Evolutionary conservation across 2,113 vertebrate genomes (phyloP).

Genomic region (Marmota flaviventris): DNA sequence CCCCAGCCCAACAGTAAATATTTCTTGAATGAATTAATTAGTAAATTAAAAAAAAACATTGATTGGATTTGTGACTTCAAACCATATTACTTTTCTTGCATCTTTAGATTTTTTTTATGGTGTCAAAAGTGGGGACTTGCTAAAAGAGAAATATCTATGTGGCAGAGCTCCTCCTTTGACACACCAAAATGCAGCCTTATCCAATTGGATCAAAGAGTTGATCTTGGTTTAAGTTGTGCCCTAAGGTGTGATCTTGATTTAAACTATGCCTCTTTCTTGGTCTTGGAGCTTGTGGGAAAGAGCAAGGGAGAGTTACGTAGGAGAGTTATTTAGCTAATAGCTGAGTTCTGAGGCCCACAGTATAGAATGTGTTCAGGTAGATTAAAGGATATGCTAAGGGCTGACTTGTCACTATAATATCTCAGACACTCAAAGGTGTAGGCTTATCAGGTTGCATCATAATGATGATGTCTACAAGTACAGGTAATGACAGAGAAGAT

Average conservation of each 20-base stretch:
- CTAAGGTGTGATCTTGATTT: no score
- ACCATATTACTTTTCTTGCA: not conserved
- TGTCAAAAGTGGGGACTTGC: not conserved
- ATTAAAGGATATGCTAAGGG: not conserved
- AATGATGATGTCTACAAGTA: not conserved
- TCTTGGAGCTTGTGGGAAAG: not conserved
- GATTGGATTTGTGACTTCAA: not conserved
- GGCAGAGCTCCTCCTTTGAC: not conserved
- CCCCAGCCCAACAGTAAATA: not conserved
- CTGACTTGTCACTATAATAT: not conserved
- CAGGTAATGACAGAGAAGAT: not conserved
- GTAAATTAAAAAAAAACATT: not conserved
- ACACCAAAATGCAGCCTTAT: not conserved
- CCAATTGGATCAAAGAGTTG: not conserved
- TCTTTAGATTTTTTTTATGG: not conserved
- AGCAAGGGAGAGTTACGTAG: not conserved
- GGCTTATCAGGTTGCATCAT: not conserved
- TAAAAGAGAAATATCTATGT: not conserved
- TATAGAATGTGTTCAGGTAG: not conserved
- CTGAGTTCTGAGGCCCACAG: not conserved
- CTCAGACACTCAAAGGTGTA: not conserved
- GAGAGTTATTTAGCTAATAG: not conserved
- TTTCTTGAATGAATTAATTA: not conserved
- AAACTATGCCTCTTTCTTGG: not conserved
- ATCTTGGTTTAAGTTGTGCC: not conserved